Conservation (phyloP, 1,140 invertebrate genomes). For the Brevipalpus yothersi region DNA sequence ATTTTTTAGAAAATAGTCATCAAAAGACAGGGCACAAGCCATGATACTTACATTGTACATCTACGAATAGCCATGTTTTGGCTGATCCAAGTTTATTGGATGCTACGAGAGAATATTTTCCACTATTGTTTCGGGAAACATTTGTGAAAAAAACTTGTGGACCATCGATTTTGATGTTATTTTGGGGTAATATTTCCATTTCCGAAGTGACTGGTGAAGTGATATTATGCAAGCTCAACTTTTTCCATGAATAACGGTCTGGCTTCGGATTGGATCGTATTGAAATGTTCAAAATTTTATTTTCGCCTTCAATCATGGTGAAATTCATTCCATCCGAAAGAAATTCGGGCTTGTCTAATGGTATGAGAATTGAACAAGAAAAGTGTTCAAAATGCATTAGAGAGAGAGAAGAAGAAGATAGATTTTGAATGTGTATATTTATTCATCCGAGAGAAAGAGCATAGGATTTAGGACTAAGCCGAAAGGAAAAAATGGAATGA, state of each 20-base stretch:
- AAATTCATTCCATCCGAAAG: too few relatives aligned
- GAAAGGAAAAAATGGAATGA: too few relatives aligned
- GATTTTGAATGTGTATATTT: too few relatives aligned
- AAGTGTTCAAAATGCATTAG: too few relatives aligned
- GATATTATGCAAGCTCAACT: not conserved
- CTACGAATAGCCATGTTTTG: not conserved
- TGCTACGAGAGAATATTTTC: not conserved
- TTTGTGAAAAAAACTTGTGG: not conserved
- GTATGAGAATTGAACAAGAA: too few relatives aligned
- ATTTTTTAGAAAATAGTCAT: not conserved
- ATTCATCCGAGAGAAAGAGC: too few relatives aligned
- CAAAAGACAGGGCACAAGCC: not conserved
- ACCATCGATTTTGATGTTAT: not conserved
- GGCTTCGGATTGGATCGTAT: slow-evolving; percentile 56
- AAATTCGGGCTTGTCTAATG: too few relatives aligned
- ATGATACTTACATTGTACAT: not conserved
- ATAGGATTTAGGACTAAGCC: too few relatives aligned
- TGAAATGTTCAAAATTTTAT: slow-evolving; percentile 46
- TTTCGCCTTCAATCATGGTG: slow-evolving; percentile 52
- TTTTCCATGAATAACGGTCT: slow-evolving; percentile 56
- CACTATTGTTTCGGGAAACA: not conserved
- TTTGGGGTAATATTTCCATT: not conserved
- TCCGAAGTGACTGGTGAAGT: not conserved
- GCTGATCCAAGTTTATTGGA: not conserved
- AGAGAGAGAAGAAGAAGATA: too few relatives aligned